Evolutionary conservation across 2,113 vertebrate species (phyloP).

Genomic region (Spea bombifrons): DNA sequence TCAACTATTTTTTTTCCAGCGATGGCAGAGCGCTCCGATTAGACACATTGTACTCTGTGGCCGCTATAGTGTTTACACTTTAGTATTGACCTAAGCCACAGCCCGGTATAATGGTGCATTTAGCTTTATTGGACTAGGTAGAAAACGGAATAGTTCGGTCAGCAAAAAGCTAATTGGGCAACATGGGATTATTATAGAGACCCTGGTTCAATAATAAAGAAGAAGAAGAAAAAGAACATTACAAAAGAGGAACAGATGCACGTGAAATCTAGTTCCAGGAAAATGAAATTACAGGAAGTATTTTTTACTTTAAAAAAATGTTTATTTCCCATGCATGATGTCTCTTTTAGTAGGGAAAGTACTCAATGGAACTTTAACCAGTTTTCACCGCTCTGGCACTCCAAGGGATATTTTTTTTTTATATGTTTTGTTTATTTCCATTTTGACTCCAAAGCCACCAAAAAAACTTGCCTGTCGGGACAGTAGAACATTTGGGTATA

Average conservation of each 20-base stretch:
- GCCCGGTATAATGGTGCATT: no score
- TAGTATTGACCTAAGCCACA: no score
- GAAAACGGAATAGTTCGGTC: not conserved
- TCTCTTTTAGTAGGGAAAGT: no score
- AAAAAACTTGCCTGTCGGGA: not conserved
- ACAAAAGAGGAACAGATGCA: conserved; percentile 25
- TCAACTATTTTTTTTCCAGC: no score
- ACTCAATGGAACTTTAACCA: no score
- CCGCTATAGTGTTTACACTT: no score
- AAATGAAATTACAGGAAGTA: conserved; percentile 22
- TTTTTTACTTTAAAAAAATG: conserved; percentile 16
- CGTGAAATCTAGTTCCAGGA: conserved; percentile 23
- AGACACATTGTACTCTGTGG: no score
- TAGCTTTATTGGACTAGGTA: no score
- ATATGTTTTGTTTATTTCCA: not conserved
- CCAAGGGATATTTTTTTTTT: not conserved
- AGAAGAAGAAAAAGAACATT: not conserved
- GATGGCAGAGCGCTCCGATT: no score
- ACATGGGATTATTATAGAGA: conserved; percentile 7
- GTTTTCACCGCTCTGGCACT: no score
- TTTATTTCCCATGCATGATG: no score
- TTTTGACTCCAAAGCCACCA: not conserved
- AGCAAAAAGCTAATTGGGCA: conserved; percentile 26
- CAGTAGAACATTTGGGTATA: not conserved
- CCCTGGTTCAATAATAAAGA: conserved; percentile 12